Conservation (phyloP, 2,113 vertebrate species). For the Channa maculata region DNA sequence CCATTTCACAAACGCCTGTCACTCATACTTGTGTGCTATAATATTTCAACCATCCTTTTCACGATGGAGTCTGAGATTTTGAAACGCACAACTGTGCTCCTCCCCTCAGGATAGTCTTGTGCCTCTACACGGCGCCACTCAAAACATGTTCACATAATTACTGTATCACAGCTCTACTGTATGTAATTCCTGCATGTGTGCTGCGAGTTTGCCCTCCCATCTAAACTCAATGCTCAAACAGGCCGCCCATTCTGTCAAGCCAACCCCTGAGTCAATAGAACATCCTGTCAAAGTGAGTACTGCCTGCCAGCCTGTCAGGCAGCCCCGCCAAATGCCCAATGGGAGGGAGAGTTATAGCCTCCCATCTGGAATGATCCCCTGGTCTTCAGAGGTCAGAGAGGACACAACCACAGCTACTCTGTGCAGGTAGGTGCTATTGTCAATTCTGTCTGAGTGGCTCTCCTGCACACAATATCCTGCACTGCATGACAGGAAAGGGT, state of each 20-base stretch:
- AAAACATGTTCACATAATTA: slow-evolving; percentile 67
- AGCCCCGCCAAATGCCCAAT: slow-evolving; percentile 50
- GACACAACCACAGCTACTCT: slow-evolving; percentile 26
- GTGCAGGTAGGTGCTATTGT: slow-evolving; percentile 29
- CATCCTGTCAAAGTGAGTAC: slow-evolving; percentile 72
- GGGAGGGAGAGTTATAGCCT: slow-evolving; percentile 48
- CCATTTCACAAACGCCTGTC: slow-evolving; percentile 64
- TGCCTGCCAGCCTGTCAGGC: slow-evolving; percentile 66
- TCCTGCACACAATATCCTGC: background rate
- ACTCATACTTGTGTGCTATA: slow-evolving; percentile 54
- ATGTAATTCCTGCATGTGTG: slow-evolving; percentile 49
- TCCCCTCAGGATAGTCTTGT: slow-evolving; percentile 61
- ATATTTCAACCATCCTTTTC: slow-evolving; percentile 58
- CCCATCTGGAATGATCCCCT: slow-evolving; percentile 58
- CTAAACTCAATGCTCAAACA: slow-evolving; percentile 66
- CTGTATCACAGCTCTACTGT: slow-evolving; percentile 49
- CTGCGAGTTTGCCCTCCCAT: slow-evolving; percentile 63
- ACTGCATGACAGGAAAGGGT: slow-evolving; percentile 19
- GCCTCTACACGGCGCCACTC: slow-evolving; percentile 49
- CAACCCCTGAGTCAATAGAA: slow-evolving; percentile 72
- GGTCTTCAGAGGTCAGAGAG: slow-evolving; percentile 61
- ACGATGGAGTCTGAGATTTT: slow-evolving; percentile 45
- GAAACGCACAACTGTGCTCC: slow-evolving; percentile 53
- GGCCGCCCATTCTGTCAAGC: slow-evolving; percentile 74
- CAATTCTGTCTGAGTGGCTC: slow-evolving; percentile 20